A percentile compares a stretch with the other conserved stretches of the same genome.
phyloP scores from a whole-genome alignment of 2,113 vertebrate genomes.

The Onychorhynchus coronatus region DNA sequence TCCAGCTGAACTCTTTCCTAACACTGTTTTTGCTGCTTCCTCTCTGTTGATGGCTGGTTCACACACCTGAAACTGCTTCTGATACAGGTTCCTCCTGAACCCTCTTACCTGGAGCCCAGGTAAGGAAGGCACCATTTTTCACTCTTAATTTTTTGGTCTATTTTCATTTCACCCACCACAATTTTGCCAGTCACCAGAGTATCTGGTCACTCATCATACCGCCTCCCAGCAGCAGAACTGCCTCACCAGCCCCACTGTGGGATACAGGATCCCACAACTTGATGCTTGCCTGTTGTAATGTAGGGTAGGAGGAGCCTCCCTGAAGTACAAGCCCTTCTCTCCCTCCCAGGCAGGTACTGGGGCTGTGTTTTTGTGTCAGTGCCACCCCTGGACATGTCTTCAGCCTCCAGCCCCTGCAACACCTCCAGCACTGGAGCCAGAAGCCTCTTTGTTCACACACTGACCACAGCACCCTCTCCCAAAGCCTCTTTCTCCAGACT shows the following conservation, averaged over 20 bases:
- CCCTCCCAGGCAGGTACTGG: neutral
- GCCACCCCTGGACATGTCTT: neutral
- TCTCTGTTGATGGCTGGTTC: neutral
- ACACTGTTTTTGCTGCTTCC: neutral
- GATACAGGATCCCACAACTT: neutral
- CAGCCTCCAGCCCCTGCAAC: neutral
- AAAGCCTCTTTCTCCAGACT: neutral
- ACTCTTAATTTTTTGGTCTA: neutral
- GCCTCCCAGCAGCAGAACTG: neutral
- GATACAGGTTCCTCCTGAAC: neutral
- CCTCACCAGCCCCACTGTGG: accelerated
- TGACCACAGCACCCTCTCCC: neutral
- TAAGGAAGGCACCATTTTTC: neutral
- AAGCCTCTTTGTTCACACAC: neutral
- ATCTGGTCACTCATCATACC: neutral
- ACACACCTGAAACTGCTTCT: neutral
- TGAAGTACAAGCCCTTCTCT: neutral
- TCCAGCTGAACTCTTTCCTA: neutral
- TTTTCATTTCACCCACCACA: neutral
- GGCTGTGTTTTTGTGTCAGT: neutral
- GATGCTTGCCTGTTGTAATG: neutral
- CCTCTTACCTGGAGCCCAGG: neutral
- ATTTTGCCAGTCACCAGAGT: neutral
- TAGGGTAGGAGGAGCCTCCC: neutral
- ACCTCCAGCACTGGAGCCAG: neutral